These are phyloP conservation scores for Pachypanchax playfairii DNA, from an alignment of 2,113 vertebrate species.

Conservation along the genomic window DNA sequence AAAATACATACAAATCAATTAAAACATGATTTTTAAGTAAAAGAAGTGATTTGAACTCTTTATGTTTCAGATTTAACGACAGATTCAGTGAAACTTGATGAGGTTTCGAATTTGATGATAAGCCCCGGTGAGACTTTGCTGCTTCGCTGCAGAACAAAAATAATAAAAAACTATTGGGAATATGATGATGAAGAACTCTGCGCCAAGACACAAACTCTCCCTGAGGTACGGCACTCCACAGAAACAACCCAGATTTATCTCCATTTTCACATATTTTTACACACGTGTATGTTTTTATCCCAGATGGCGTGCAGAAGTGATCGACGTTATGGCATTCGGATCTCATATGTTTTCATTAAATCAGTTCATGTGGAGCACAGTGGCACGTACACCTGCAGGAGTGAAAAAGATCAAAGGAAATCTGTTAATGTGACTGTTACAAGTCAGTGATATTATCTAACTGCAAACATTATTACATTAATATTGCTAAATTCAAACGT, in stretches of 20 bases:
- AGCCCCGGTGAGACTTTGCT: conserved; percentile 62
- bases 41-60: background rate
- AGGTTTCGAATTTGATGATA: conserved; percentile 43
- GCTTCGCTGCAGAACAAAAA: conserved; percentile 45
- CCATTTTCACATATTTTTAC: too few species aligned
- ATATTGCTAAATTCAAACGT: background rate
- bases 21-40: background rate
- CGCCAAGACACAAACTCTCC: too few species aligned
- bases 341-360: conserved; percentile 54
- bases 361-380: conserved; percentile 59
- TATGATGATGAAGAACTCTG: background rate
- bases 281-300: background rate
- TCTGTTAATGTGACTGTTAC: conserved; percentile 79
- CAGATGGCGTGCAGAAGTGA: conserved; percentile 57
- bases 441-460: conserved; percentile 71
- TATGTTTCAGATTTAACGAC: conserved; percentile 48
- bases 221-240: conserved; percentile 34
- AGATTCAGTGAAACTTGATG: background rate
- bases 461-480: background rate
- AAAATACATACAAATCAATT: background rate
- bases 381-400: conserved; percentile 83
- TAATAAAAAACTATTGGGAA: background rate
- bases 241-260: background rate
- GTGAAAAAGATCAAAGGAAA: conserved; percentile 52
- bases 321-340: accelerated